Evolutionary conservation across 1,140 invertebrate genomes (phyloP).

Genomic region (Cydia strobilella): DNA sequence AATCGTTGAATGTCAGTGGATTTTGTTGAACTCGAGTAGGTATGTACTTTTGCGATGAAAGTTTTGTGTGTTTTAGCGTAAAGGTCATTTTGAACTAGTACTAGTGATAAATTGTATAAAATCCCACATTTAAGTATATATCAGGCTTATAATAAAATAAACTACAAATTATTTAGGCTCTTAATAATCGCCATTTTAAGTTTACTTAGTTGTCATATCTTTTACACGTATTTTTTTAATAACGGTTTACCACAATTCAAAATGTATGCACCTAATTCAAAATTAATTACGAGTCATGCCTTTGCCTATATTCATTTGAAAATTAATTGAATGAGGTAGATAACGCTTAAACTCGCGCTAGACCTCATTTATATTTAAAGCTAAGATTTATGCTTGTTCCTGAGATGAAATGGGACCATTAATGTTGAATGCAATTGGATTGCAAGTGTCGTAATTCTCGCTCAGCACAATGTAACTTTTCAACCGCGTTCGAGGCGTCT

Average conservation of each 20-base stretch:
- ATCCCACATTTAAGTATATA: no score
- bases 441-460: constrained; percentile 14
- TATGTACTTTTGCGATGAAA: neutral
- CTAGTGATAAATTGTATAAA: no score
- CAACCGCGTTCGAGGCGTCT: constrained; percentile 12
- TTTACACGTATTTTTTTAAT: no score
- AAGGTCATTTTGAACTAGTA: neutral
- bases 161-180: no score
- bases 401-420: neutral
- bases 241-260: no score
- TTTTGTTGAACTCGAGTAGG: neutral
- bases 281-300: no score
- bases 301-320: no score
- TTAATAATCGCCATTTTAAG: no score
- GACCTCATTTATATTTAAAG: neutral
- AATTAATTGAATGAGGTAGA: neutral
- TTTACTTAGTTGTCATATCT: no score
- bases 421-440: constrained; percentile 16
- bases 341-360: neutral
- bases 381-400: constrained; percentile 1
- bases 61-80: neutral
- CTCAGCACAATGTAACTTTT: constrained; percentile 7
- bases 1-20: neutral
- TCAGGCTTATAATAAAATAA: no score
- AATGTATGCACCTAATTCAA: no score